These are phyloP conservation scores for Athetis lepigone DNA, from an alignment of 2,888 invertebrate species.

Conservation along the genomic window DNA sequence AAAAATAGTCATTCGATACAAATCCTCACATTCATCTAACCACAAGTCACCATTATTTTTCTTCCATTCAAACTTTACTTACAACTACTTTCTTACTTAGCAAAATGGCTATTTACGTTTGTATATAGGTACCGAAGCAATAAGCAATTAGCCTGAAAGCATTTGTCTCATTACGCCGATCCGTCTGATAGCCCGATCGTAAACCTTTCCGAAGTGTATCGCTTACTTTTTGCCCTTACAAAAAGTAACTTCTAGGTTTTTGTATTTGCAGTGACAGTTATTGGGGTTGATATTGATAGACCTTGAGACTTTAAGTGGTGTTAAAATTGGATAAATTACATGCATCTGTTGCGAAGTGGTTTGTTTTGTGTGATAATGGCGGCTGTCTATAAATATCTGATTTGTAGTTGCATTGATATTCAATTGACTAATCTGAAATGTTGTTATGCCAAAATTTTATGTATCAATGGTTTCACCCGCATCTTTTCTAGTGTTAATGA, in stretches of 20 bases:
- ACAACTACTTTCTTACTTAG: background rate
- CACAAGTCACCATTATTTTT: background rate
- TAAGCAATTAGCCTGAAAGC: conserved; percentile 63
- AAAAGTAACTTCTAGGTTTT: conserved; percentile 10
- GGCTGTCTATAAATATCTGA: background rate
- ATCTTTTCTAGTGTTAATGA: too few relatives aligned
- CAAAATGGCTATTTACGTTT: conserved; percentile 15
- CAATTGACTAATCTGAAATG: too few relatives aligned
- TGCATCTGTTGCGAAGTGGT: background rate
- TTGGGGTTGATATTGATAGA: conserved; percentile 2
- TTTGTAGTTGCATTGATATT: too few relatives aligned
- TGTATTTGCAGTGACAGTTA: conserved; percentile 9
- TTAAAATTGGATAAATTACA: background rate
- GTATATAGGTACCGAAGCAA: conserved; percentile 43
- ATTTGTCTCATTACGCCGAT: conserved; percentile 55
- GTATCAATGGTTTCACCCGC: too few relatives aligned
- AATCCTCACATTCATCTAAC: too few relatives aligned
- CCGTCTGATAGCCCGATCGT: conserved; percentile 46
- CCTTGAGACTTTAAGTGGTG: conserved; percentile 6
- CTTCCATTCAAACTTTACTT: background rate
- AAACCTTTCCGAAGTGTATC: conserved; percentile 32
- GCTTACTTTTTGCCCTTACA: conserved; percentile 18
- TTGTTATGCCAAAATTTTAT: too few relatives aligned
- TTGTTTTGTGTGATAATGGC: too few relatives aligned
- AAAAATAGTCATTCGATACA: background rate